Evolutionary conservation across 2,113 vertebrate genomes (phyloP), one percentile per base, ranked within the genome.

Genomic region (Ondatra zibethicus): DNA sequence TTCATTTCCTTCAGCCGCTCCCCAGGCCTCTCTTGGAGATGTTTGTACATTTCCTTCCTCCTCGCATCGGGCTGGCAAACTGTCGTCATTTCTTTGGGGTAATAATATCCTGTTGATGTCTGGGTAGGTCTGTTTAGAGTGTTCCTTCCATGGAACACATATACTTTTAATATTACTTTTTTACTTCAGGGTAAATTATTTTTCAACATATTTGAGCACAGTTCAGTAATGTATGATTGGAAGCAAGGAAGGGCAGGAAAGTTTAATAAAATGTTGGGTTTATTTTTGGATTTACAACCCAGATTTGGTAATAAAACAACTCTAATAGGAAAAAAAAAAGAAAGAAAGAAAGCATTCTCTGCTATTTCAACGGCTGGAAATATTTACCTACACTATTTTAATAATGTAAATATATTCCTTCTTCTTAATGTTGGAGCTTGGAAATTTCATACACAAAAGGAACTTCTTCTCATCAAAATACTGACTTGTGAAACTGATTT

Each of bases 1-100:
- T 98, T 99, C 98, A 99, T 98, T 99, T 99, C 98, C 98, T 98
- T 96, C 96, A 97, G 96, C 97, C 23, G 80, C 97, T 98, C 98
- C 92, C 95, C 98, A 95, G 80, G 96, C 97, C 97, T 96, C 97
- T 97, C 98, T 86, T 96, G 86, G 91, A 98, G 98, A 98, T 97
- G 98, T 98, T 98, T 94, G 98, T 98, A 98, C 97, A 97, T 97
- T 98, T 99, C 98, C 99, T 99, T 99, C 99, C 98, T 98, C 98
- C 96, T 81, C 72, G 14, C 97, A 97, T 96, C 97, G 96, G 95
- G 94, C 98, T 98, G 96, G 97, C 98, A 98, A 97, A 98, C 97
- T 98, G 97, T 98, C 98, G 94, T 98, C 98, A 98, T 98, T 97
- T 98, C 98, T 98, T 80, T 94, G 98, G 97, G 89, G 98, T 97